phyloP scores from a whole-genome alignment of 1,140 invertebrate genomes.

The Dreissena rostriformis region DNA sequence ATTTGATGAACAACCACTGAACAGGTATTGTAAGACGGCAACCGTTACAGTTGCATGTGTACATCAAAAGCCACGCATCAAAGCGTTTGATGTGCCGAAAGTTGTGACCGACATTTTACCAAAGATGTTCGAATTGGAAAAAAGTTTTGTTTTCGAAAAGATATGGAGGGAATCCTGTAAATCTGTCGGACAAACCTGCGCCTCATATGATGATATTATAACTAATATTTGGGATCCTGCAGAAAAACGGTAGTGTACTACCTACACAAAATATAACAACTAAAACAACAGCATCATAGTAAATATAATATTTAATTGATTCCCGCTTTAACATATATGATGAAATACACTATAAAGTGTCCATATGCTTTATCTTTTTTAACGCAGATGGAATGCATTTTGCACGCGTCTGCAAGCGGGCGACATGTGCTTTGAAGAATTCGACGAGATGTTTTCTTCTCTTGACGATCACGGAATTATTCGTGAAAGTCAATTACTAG shows the following conservation, averaged over 20 bases:
- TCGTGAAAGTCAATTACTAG: neutral
- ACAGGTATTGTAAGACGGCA: neutral
- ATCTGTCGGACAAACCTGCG: neutral
- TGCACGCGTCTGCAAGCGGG: neutral
- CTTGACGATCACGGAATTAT: neutral
- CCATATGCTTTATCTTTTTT: neutral
- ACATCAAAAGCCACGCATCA: neutral
- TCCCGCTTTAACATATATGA: neutral
- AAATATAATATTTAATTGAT: no score
- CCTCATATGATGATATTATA: neutral
- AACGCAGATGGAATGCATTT: neutral
- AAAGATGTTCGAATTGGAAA: neutral
- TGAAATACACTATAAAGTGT: neutral
- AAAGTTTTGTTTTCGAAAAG: slow-evolving; percentile 20
- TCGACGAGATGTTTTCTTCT: neutral
- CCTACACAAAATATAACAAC: neutral
- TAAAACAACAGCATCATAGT: no score
- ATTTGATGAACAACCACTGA: neutral
- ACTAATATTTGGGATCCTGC: slow-evolving; percentile 18
- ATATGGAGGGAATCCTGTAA: slow-evolving; percentile 10
- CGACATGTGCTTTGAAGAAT: neutral
- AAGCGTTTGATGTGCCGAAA: neutral
- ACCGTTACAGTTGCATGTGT: neutral
- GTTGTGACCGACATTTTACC: neutral
- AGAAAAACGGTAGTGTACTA: neutral